Evolutionary conservation across 2,113 vertebrate genomes (phyloP), one percentile per base, ranked within the genome.

Genomic region (Bolborhynchus lineola): DNA sequence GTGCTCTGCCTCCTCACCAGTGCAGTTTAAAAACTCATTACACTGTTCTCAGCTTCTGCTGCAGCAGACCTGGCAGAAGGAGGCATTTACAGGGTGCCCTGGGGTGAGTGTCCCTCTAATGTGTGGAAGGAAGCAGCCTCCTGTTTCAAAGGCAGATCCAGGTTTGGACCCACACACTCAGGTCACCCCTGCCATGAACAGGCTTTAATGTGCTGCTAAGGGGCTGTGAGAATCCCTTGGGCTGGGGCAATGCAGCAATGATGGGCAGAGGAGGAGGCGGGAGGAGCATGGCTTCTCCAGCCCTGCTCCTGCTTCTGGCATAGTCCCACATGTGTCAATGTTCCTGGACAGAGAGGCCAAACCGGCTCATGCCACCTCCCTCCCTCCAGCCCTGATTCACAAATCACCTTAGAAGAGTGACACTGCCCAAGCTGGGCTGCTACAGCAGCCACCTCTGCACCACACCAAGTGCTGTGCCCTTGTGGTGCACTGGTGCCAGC

Each of bases 261-360:
- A 3, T 19, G 65, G 21, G 41, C 20, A 88, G 44, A 88, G 63
- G 14, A 35, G 57, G 50, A 62, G 24, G 25, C 4, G 12, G 69
- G 78, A 35, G 39, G 33, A 62, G 35, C 31, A 50, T 79, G 37
- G 60, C 7, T 82, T 63, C 20, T 67, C 42, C 77, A 78, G 21
- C 78, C 60, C 23, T 35, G 3, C 25, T 82, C 13, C 33, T 53
- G 55, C 70, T 63, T 39, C 69, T 88, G 91, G 57, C 16, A 9
- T 1, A 17, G 57, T 82, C 42, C 52, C 57, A 42, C 0, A 0
- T 60, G 71, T 68, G 33, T 33, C 76, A 93, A 6, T 0, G 0
- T 10, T 28, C 4, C 12, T 29, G 71, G 59, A 76, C 53, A 77
- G 67, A 86, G 86, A 57, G 42, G 44, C 24, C 70, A 71, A 60